phyloP scores from a whole-genome alignment of 2,888 invertebrate genomes.

The Steinernema hermaphroditum region DNA sequence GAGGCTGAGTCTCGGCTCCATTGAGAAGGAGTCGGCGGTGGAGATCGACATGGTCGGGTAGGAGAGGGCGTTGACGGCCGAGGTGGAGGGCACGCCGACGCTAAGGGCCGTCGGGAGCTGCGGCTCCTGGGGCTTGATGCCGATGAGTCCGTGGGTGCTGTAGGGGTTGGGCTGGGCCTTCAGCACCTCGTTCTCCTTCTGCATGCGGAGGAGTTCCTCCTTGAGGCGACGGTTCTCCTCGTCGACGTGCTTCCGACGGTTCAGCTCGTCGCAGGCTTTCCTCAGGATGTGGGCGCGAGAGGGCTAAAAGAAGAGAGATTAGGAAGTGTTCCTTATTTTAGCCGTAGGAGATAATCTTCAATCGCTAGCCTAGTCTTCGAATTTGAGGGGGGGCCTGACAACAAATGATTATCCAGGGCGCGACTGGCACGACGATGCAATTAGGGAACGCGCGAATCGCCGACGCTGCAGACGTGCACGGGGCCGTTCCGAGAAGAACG shows the following conservation, averaged over 20 bases:
- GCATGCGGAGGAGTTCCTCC: not conserved
- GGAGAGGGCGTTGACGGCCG: constrained; percentile 7
- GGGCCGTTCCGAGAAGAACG: not conserved
- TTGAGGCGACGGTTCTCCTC: not conserved
- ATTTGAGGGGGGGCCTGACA: constrained; percentile 9
- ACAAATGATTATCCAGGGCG: constrained; percentile 13
- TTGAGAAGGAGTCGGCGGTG: not conserved
- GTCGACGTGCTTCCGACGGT: not conserved
- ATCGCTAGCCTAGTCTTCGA: not conserved
- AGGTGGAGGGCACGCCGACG: not conserved
- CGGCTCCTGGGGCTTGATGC: constrained; percentile 2
- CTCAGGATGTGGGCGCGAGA: constrained; percentile 12
- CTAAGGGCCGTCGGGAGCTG: not conserved
- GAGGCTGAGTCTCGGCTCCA: not conserved
- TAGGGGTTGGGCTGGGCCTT: not conserved
- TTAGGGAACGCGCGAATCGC: constrained; percentile 14
- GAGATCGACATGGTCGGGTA: not conserved
- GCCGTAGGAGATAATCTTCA: too few relatives aligned
- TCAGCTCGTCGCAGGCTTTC: not conserved
- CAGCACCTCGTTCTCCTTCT: not conserved
- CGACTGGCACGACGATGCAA: constrained; percentile 28
- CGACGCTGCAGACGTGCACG: not conserved
- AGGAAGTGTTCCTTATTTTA: not conserved
- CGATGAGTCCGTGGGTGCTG: not conserved
- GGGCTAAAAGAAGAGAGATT: constrained; percentile 11